These are phyloP conservation scores for Nomada flava DNA, from an alignment of 2,888 invertebrate species.

Conservation along the genomic window DNA sequence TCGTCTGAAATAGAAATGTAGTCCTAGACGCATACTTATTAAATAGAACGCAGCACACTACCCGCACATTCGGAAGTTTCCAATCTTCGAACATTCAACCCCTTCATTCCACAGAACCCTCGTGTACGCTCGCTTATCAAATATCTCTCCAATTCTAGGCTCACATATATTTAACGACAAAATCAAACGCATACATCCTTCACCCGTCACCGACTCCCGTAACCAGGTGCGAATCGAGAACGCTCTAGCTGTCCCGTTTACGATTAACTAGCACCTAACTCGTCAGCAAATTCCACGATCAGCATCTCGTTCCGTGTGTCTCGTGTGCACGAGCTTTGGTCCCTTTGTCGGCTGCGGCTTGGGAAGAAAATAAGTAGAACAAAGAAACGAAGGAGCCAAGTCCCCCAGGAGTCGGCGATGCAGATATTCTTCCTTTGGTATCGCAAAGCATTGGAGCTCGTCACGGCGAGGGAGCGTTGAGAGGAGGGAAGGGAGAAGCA, in stretches of 20 bases:
- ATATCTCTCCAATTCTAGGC: too few species aligned
- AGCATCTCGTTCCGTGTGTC: background rate
- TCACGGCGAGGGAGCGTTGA: conserved; percentile 29
- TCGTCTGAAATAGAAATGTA: too few species aligned
- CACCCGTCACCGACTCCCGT: background rate
- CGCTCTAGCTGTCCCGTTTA: too few species aligned
- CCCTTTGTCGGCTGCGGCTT: conserved; percentile 38
- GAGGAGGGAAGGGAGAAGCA: conserved; percentile 37
- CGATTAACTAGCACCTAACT: background rate
- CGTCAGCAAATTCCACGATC: too few species aligned
- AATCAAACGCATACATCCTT: background rate
- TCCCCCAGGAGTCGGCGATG: conserved; percentile 32
- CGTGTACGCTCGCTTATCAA: too few species aligned
- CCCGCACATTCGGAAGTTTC: too few species aligned
- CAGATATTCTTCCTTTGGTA: conserved; percentile 67
- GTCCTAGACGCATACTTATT: too few species aligned
- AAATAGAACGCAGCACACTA: too few species aligned
- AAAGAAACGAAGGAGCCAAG: conserved; percentile 21
- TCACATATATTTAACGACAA: too few species aligned
- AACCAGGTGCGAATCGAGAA: background rate
- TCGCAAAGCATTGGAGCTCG: conserved; percentile 30
- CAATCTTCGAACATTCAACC: too few species aligned
- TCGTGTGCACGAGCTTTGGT: conserved; percentile 1
- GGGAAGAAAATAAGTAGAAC: conserved; percentile 24
- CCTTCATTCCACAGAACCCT: too few species aligned